phyloP scores from a whole-genome alignment of 1,140 invertebrate species.

The Pseudobourletiella spinata region DNA sequence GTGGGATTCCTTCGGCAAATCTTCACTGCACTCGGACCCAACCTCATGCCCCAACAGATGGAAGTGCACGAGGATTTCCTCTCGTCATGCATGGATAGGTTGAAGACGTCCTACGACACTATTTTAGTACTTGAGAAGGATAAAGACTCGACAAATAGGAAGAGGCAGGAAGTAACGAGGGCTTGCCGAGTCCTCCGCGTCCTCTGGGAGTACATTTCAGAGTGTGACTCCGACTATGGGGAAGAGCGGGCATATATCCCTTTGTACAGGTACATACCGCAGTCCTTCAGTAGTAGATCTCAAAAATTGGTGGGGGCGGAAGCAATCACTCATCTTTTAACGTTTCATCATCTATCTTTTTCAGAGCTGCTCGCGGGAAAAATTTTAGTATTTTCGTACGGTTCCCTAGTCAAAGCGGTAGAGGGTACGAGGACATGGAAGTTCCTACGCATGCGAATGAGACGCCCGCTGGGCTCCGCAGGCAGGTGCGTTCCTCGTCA shows the following conservation, averaged over 20 bases:
- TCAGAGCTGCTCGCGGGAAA: conserved; percentile 76
- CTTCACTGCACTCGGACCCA: conserved; percentile 83
- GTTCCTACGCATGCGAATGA: conserved; percentile 90
- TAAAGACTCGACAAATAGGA: conserved; percentile 47
- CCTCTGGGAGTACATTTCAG: conserved; percentile 87
- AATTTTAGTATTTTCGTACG: conserved; percentile 76
- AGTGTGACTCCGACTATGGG: conserved; percentile 86
- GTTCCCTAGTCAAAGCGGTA: conserved; percentile 72
- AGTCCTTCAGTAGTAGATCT: neutral
- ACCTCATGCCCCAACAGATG: conserved; percentile 61
- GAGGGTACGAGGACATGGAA: conserved; percentile 86
- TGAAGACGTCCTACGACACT: conserved; percentile 72
- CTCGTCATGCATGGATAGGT: conserved; percentile 73
- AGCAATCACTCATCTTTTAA: no score
- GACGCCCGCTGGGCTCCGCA: conserved; percentile 68
- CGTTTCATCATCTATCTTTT: neutral
- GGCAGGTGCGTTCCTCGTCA: conserved; percentile 53
- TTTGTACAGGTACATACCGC: conserved; percentile 58
- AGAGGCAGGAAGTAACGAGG: conserved; percentile 66
- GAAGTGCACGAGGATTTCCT: conserved; percentile 88
- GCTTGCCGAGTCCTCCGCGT: conserved; percentile 92
- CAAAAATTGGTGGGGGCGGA: no score
- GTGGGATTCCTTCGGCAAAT: conserved; percentile 88
- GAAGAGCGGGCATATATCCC: conserved; percentile 83
- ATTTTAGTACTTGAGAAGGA: conserved; percentile 52